Evolutionary conservation across 2,113 vertebrate genomes (phyloP).

Genomic region (Nymphicus hollandicus): DNA sequence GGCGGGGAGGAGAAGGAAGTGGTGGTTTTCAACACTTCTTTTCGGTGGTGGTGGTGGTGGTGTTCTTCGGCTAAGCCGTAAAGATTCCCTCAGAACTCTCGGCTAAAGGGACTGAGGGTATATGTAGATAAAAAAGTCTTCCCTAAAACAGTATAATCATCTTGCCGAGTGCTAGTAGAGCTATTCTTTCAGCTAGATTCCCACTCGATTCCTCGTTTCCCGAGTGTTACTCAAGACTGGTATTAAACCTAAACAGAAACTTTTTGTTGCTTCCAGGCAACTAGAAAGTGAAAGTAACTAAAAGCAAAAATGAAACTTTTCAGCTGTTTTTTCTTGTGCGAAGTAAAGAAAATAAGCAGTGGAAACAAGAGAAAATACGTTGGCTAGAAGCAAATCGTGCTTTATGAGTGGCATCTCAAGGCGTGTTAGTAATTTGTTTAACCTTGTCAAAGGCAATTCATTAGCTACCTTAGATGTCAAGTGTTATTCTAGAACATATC

Average conservation of each 20-base stretch:
- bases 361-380: background rate
- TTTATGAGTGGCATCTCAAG: background rate
- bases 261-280: background rate
- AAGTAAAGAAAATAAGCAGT: background rate
- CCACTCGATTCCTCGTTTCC: background rate
- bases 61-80: background rate
- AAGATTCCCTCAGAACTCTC: background rate
- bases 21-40: background rate
- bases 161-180: background rate
- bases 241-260: background rate
- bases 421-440: background rate
- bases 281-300: slow-evolving; percentile 43
- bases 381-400: background rate
- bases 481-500: background rate
- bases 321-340: background rate
- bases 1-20: slow-evolving; percentile 19
- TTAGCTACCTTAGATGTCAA: background rate
- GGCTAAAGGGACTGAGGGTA: background rate
- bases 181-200: background rate
- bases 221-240: background rate
- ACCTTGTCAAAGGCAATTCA: background rate
- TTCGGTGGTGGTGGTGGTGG: background rate
- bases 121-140: background rate
- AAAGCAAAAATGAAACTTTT: slow-evolving; percentile 45
- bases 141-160: background rate